Evolutionary conservation across 2,797 vertebrate species (phyloP).

Genomic region (Tolypeutes matacus): DNA sequence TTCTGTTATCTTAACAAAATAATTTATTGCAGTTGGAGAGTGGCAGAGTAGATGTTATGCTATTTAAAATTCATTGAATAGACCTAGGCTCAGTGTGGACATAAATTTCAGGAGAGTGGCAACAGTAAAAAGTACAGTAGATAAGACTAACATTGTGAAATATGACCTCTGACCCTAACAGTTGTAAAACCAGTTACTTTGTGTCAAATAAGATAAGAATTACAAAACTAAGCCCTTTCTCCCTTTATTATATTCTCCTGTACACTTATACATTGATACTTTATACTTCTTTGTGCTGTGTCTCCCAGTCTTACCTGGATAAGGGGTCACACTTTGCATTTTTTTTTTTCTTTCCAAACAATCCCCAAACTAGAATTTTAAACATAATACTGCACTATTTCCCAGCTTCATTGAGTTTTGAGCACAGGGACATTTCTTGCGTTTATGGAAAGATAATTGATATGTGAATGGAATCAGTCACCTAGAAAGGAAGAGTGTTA

Average conservation of each 20-base stretch:
- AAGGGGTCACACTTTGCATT: not conserved
- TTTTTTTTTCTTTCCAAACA: not conserved
- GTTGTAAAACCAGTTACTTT: conserved; percentile 33
- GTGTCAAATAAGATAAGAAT: conserved; percentile 34
- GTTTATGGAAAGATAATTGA: conserved; percentile 57
- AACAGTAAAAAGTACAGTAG: conserved; percentile 6
- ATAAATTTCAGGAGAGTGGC: conserved; percentile 35
- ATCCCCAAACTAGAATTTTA: conserved; percentile 56
- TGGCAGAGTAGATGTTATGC: not conserved
- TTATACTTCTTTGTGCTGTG: not conserved
- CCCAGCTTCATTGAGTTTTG: conserved; percentile 53
- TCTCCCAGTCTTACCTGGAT: not conserved
- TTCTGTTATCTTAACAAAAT: conserved; percentile 50
- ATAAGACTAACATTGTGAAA: conserved; percentile 20
- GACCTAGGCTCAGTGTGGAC: not conserved
- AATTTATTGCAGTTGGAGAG: not conserved
- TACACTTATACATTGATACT: not conserved
- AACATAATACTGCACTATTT: conserved; percentile 18
- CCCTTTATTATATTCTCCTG: not conserved
- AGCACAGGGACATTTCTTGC: conserved; percentile 62
- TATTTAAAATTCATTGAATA: conserved; percentile 64
- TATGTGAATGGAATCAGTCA: conserved; percentile 55
- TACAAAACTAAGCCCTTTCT: conserved; percentile 6
- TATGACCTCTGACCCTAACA: conserved; percentile 9
- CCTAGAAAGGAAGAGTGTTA: conserved; percentile 15